Evolutionary conservation across 2,113 vertebrate species (phyloP).

Genomic region (Oxyura jamaicensis): DNA sequence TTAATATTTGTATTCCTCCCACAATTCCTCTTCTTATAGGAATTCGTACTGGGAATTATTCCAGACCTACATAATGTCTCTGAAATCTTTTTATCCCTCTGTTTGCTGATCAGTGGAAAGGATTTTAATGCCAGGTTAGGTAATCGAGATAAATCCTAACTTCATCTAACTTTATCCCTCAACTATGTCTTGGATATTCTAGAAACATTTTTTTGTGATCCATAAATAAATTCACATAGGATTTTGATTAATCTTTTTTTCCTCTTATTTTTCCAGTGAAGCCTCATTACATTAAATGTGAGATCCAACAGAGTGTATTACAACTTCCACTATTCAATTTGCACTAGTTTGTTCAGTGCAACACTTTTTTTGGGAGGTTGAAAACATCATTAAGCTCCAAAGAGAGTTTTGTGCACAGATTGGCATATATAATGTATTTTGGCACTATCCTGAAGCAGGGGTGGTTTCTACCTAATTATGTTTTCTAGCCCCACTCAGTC

Average conservation of each 20-base stretch:
- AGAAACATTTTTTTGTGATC: constrained; percentile 71
- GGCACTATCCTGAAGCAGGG: background rate
- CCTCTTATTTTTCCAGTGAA: background rate
- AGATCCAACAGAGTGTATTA: constrained; percentile 28
- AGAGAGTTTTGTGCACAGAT: background rate
- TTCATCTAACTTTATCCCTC: constrained; percentile 73
- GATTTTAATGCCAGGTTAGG: constrained; percentile 74
- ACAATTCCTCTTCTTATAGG: constrained; percentile 71
- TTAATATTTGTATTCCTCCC: constrained; percentile 75
- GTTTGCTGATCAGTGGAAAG: constrained; percentile 72
- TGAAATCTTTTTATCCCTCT: constrained; percentile 74
- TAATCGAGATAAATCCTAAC: constrained; percentile 73
- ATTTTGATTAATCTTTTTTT: constrained; percentile 62
- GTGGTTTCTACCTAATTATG: background rate
- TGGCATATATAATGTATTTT: background rate
- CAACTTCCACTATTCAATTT: background rate
- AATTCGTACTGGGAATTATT: constrained; percentile 69
- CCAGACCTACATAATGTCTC: constrained; percentile 73
- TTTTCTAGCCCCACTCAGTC: background rate
- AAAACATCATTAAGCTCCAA: background rate
- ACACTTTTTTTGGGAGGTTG: background rate
- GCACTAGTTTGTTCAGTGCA: background rate
- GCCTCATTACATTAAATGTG: constrained; percentile 55
- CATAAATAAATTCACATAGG: constrained; percentile 68
- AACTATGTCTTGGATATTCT: constrained; percentile 64